phyloP scores from a whole-genome alignment of 1,140 invertebrate species.

The Aphidius gifuensis region DNA sequence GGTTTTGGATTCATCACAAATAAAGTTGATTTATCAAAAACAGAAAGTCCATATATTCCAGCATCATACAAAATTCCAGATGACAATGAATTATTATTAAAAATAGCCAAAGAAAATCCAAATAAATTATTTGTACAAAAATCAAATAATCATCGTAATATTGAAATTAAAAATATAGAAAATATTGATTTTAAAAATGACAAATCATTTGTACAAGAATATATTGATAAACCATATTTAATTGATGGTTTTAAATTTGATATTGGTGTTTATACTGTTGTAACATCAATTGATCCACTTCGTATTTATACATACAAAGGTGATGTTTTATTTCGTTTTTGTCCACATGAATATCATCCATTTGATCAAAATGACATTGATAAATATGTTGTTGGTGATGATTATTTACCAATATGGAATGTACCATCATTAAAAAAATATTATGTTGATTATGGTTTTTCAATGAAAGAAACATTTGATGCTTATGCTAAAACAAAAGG shows the following conservation, averaged over 20 bases:
- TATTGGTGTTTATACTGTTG: slow-evolving; percentile 90
- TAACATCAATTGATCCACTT: slow-evolving; percentile 89
- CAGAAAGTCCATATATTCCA: slow-evolving; percentile 70
- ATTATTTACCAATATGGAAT: slow-evolving; percentile 93
- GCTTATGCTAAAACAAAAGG: slow-evolving; percentile 69
- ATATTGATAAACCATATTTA: slow-evolving; percentile 75
- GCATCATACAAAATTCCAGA: slow-evolving; percentile 84
- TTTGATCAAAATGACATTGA: slow-evolving; percentile 78
- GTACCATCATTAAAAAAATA: slow-evolving; percentile 79
- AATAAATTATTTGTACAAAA: slow-evolving; percentile 85
- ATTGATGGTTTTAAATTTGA: slow-evolving; percentile 93
- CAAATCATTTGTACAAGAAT: slow-evolving; percentile 89
- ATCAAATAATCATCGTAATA: slow-evolving; percentile 87
- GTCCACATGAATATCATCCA: slow-evolving; percentile 87
- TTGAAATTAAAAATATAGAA: slow-evolving; percentile 69
- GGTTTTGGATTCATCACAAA: slow-evolving; percentile 93
- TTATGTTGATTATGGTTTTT: slow-evolving; percentile 73
- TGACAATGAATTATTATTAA: slow-evolving; percentile 69
- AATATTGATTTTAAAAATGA: slow-evolving; percentile 71
- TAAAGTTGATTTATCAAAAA: slow-evolving; percentile 87
- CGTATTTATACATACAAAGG: slow-evolving; percentile 86
- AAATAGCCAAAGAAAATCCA: slow-evolving; percentile 68
- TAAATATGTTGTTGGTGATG: slow-evolving; percentile 93
- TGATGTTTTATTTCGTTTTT: slow-evolving; percentile 89
- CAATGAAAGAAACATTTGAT: slow-evolving; percentile 86